Percentiles rank a stretch among this genome's conserved stretches.
Conservation (phyloP, 2,797 vertebrate genomes). For the Graptemys geographica region DNA sequence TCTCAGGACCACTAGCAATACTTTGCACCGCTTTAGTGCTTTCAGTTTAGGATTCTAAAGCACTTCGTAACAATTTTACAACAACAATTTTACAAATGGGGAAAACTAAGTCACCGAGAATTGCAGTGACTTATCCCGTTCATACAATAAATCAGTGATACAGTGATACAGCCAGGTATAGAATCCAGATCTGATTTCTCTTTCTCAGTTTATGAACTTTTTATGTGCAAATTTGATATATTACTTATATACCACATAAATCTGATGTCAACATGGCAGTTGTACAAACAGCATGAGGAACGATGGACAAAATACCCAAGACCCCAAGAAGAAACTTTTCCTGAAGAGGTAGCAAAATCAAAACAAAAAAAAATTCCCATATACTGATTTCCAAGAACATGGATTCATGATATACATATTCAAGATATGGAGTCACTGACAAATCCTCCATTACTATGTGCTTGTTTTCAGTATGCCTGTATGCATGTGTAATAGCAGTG, state of each 20-base stretch:
- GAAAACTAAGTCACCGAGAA: not conserved
- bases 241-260: not conserved
- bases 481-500: not conserved
- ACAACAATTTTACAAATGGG: not conserved
- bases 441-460: not conserved
- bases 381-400: not conserved
- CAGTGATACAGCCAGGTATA: not conserved
- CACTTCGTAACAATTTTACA: not conserved
- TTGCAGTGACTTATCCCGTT: not conserved
- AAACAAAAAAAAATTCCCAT: not conserved
- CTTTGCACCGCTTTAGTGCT: not conserved
- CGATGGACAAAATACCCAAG: not conserved
- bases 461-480: not conserved
- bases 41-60: not conserved
- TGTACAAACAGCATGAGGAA: not conserved
- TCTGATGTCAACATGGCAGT: not conserved
- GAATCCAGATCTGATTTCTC: not conserved
- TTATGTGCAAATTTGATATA: not conserved
- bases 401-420: not conserved
- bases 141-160: not conserved
- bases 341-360: not conserved
- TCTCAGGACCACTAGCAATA: not conserved
- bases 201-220: not conserved
- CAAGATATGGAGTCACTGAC: not conserved
- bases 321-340: not conserved